Conservation (phyloP, 2,797 vertebrate species). For the Leptatherina wallacei region DNA sequence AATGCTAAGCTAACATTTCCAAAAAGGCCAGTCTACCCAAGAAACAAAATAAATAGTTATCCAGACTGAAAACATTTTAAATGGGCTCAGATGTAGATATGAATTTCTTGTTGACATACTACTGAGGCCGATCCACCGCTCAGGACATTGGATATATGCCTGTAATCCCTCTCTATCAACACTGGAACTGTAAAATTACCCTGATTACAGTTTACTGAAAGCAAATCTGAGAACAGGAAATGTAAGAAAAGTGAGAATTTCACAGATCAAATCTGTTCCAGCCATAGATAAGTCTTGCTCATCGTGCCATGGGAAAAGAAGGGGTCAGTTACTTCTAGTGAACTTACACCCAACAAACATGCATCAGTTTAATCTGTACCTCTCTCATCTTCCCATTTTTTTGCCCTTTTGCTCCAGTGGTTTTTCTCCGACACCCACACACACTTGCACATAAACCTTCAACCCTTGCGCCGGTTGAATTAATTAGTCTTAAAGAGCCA, state of each 20-base stretch:
- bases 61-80: conserved; percentile 24
- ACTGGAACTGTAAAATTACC: conserved; percentile 20
- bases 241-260: conserved; percentile 15
- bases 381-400: conserved; percentile 19
- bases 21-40: conserved; percentile 4
- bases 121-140: conserved; percentile 23
- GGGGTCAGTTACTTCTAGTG: conserved; percentile 49
- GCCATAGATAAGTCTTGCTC: conserved; percentile 38
- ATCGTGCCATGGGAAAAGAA: conserved; percentile 50
- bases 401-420: conserved; percentile 32
- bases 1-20: conserved; percentile 17
- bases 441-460: conserved; percentile 6
- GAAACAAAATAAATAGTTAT: conserved; percentile 27
- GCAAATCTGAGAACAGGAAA: conserved; percentile 45
- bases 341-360: conserved; percentile 50
- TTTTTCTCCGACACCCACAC: conserved; percentile 15
- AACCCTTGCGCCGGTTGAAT: conserved; percentile 24
- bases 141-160: conserved; percentile 33
- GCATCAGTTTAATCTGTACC: conserved; percentile 53
- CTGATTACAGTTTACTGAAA: conserved; percentile 28
- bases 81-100: conserved; percentile 22
- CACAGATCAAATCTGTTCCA: conserved; percentile 15
- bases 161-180: conserved; percentile 23
- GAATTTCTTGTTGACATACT: conserved; percentile 34
- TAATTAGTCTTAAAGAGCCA: conserved; percentile 50